Percentiles rank a stretch among this genome's conserved stretches.
Evolutionary conservation across 2,888 invertebrate genomes (phyloP).

Genomic region (Phania funesta): DNA sequence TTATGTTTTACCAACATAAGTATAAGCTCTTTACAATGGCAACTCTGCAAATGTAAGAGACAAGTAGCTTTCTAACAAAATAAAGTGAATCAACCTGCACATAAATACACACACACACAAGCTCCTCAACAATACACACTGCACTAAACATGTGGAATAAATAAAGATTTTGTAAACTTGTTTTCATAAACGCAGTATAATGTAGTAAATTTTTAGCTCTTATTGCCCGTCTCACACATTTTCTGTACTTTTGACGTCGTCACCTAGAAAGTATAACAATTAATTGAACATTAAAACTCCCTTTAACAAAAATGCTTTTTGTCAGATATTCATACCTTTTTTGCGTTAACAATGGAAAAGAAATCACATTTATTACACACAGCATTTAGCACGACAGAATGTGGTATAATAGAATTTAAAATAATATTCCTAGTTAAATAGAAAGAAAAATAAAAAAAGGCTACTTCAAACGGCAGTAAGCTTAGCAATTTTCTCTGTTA

Average conservation of each 20-base stretch:
- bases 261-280: slow-evolving; percentile 18
- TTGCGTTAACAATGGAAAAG: not conserved
- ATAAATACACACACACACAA: no score
- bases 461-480: slow-evolving; percentile 20
- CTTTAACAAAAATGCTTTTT: slow-evolving; percentile 49
- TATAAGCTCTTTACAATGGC: no score
- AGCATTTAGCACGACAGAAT: slow-evolving; percentile 33
- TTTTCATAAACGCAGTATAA: no score
- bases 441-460: not conserved
- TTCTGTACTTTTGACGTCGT: not conserved
- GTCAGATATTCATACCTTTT: not conserved
- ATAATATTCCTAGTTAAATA: slow-evolving; percentile 34
- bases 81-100: no score
- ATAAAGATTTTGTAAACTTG: no score
- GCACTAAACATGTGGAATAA: no score
- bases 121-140: no score
- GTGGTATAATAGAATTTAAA: slow-evolving; percentile 41
- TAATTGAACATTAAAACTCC: slow-evolving; percentile 18
- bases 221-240: not conserved
- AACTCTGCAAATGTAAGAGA: no score
- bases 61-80: no score
- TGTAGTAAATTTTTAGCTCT: not conserved
- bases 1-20: no score
- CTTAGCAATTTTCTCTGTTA: slow-evolving; percentile 66
- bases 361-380: not conserved